Base-by-base conservation (phyloP, 1,140 invertebrate species). In the Rhagoletis pomonella region DNA sequence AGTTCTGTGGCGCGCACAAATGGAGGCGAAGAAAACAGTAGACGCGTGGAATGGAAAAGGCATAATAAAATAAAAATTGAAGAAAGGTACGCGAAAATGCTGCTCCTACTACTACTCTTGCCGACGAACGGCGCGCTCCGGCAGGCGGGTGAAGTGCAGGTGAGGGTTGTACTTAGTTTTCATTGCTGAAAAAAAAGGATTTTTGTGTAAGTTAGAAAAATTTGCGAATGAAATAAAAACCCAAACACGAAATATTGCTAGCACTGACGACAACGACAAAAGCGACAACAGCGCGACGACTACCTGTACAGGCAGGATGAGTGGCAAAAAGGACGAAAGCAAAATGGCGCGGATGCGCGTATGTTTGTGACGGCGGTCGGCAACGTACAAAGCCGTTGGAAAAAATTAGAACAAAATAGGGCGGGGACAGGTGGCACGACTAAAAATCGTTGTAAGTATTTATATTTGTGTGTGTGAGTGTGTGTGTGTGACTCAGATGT, bases 201-300 rank as follows among this genome's bases (percentile, higher is more conserved):
- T 87, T 87, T 87, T 87, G 47, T 87, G 77, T 87, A 85, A 65
- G 67, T 87, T 87, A 87, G 86, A 87, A 87, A 87, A 87, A 87
- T 87, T 87, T 81, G 67, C 47, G 55, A 73, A 60, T 60, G 29
- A 85, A 85, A 62, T 42, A 44, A 85, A 85, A 42, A 62, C 42
- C 2, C 29, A n/a, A 55, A 81, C 6, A n/a, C 47, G 10, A 4
- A 55, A 44, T 42, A 67, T 9, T 39, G 86, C 29, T 29, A 29
- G 19, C 86, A 50, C 9, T 14, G 86, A 19, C 2, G 29, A 14
- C 3, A 47, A 9, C 50, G 67, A 73, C 19, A 47, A 47, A 59
- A 50, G 42, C 50, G 55, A 47, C 73, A 50, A 77, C 44, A 77
- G 42, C 17, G 3, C 0, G 73, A 55, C 73, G 39, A 14, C 17